A percentile compares a stretch with the other conserved stretches of the same genome.
Conservation (phyloP, 2,113 vertebrate genomes). For the Eleginops maclovinus region DNA sequence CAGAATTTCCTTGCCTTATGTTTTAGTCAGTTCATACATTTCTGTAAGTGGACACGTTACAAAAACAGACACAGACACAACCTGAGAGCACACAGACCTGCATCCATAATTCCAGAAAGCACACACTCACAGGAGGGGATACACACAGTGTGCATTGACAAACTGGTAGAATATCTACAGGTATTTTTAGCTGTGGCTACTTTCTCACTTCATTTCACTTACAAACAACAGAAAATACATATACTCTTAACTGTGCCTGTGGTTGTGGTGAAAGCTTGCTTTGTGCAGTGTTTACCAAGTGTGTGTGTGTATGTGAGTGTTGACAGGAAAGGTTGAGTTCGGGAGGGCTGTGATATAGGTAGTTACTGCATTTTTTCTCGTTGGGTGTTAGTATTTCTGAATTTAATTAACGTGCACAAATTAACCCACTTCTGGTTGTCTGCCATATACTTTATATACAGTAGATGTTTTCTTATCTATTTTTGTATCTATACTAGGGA, state of each 20-base stretch:
- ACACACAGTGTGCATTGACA: background rate
- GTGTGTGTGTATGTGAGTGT: constrained; percentile 16
- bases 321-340: constrained; percentile 40
- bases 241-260: constrained; percentile 68
- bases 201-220: constrained; percentile 47
- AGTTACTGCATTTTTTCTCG: constrained; percentile 55
- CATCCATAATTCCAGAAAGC: constrained; percentile 35
- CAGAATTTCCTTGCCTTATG: constrained; percentile 59
- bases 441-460: constrained; percentile 66
- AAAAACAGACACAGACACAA: constrained; percentile 21
- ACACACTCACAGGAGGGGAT: constrained; percentile 24
- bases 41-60: constrained; percentile 15
- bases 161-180: constrained; percentile 24
- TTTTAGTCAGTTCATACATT: constrained; percentile 16
- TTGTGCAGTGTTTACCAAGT: constrained; percentile 69
- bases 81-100: constrained; percentile 47
- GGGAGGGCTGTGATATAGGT: constrained; percentile 32
- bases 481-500: constrained; percentile 76
- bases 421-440: constrained; percentile 68
- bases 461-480: constrained; percentile 82
- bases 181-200: constrained; percentile 36
- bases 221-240: constrained; percentile 32
- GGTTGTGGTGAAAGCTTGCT: constrained; percentile 67
- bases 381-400: constrained; percentile 61
- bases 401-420: constrained; percentile 55